Conservation (phyloP, 23 tunicate species). For the Trididemnum nubilum region DNA sequence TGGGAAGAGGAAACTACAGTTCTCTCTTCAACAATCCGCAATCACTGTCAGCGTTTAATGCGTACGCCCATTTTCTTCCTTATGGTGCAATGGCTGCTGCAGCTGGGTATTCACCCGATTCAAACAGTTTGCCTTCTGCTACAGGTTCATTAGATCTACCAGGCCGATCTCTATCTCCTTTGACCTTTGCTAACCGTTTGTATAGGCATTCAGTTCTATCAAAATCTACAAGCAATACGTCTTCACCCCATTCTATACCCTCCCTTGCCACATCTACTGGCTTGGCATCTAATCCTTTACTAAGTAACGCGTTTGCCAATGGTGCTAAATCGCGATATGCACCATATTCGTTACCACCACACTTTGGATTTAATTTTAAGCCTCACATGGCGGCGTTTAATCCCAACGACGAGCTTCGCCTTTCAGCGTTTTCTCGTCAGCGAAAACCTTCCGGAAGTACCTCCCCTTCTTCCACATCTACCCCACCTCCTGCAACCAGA, state of each 20-base stretch:
- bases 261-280: slow-evolving; percentile 36
- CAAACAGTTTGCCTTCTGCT: slow-evolving; percentile 23
- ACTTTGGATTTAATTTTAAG: slow-evolving; percentile 26
- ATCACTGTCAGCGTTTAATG: slow-evolving; percentile 64
- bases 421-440: slow-evolving; percentile 42
- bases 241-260: slow-evolving; percentile 35
- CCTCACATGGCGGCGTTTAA: not conserved
- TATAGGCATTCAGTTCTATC: slow-evolving; percentile 59
- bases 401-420: not conserved
- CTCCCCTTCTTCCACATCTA: slow-evolving; percentile 50
- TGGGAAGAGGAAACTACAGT: not conserved
- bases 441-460: slow-evolving; percentile 43
- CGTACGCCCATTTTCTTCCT: slow-evolving; percentile 83
- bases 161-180: slow-evolving; percentile 54
- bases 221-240: slow-evolving; percentile 11
- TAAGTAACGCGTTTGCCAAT: slow-evolving; percentile 9
- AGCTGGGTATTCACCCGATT: slow-evolving; percentile 28
- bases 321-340: slow-evolving; percentile 51
- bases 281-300: not conserved
- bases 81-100: slow-evolving; percentile 70
- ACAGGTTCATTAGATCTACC: slow-evolving; percentile 36
- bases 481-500: slow-evolving; percentile 60
- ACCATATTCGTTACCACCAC: slow-evolving; percentile 55
- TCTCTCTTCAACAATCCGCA: slow-evolving; percentile 44
- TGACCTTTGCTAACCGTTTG: slow-evolving; percentile 66